Evolutionary conservation across 37 sponge, comb jelly and placozoan genomes (phyloP).

Genomic region (Cliona cf. orientalis): DNA sequence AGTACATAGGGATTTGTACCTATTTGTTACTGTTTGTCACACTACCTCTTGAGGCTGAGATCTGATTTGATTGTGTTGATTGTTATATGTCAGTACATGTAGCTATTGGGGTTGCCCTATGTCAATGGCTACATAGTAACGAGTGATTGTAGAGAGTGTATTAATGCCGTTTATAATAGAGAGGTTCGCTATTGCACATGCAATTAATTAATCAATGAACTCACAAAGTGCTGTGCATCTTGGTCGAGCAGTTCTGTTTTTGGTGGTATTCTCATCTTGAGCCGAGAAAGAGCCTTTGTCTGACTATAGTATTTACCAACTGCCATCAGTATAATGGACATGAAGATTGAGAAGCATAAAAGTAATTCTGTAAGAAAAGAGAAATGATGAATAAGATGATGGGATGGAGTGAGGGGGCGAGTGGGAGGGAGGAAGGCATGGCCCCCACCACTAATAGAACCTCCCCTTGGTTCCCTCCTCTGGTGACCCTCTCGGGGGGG

Average conservation of each 20-base stretch:
- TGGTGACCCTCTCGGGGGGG: no score
- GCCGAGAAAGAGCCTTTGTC: constrained; percentile 11
- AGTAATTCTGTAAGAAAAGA: constrained; percentile 42
- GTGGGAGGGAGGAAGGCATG: no score
- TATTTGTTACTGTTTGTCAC: background rate
- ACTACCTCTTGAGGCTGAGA: background rate
- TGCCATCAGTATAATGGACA: constrained; percentile 26
- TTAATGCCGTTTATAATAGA: no score
- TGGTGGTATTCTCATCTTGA: constrained; percentile 13
- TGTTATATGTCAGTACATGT: no score
- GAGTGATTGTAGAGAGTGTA: no score
- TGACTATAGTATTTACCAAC: constrained; percentile 41
- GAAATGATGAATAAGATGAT: no score
- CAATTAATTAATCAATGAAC: background rate
- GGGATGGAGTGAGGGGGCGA: no score
- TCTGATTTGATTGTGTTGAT: background rate
- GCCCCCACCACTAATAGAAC: no score
- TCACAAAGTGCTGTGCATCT: constrained; percentile 21
- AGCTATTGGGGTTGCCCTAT: no score
- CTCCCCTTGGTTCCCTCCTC: no score
- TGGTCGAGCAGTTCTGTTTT: constrained; percentile 7
- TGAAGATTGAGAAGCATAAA: background rate
- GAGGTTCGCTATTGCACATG: no score
- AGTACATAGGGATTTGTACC: background rate
- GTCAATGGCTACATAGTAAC: no score